Evolutionary conservation across 2,113 vertebrate species (phyloP), one percentile per base, ranked within the genome.

Genomic region (Dipodomys stephensi): DNA sequence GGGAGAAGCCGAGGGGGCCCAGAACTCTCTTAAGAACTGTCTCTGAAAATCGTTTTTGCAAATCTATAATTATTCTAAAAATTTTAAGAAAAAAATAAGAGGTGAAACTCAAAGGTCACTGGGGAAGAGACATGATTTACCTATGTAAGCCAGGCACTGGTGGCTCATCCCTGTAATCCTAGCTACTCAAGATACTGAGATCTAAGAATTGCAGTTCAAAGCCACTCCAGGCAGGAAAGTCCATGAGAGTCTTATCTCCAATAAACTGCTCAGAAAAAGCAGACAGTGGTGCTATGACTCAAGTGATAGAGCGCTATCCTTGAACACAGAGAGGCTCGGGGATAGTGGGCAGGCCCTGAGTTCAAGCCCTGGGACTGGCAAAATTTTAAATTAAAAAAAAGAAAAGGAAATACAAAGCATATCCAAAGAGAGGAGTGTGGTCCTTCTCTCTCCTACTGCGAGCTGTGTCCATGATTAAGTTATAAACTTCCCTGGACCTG

Each of bases 51-150:
- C 28, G 39, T 88, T 87, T 77, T 62, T 87, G 16, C 49, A 84
- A 57, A 67, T 19, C 69, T 92, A 76, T 79, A 92, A 81, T 39
- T 46, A 87, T 89, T 83, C 62, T 44, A 79, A 85, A 88, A 83
- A 78, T 11, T 77, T 85, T 84, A 89, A 60, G 64, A 88, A 22
- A 76, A 88, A 87, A 84, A 10, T 76, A 80, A 27, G 49, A 2
- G 16, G 22, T 65, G 19, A 77, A 88, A 83, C n/a, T 62, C 53
- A 44, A 20, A 91, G 20, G 35, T 82, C 83, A 53, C 80, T 82
- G 65, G 69, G 39, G 19, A 62, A 27, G 15, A 62, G 16, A 60
- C 0, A 13, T 39, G 18, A 84, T 62, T 9, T 39, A 30, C 12
- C n/a, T 39, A 39, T 39, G 39, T 39, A 39, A 11, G 49, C 49